A percentile compares a stretch with the other conserved stretches of the same genome.
phyloP scores from a whole-genome alignment of 2,113 vertebrate species.

The Nyctereutes procyonoides region DNA sequence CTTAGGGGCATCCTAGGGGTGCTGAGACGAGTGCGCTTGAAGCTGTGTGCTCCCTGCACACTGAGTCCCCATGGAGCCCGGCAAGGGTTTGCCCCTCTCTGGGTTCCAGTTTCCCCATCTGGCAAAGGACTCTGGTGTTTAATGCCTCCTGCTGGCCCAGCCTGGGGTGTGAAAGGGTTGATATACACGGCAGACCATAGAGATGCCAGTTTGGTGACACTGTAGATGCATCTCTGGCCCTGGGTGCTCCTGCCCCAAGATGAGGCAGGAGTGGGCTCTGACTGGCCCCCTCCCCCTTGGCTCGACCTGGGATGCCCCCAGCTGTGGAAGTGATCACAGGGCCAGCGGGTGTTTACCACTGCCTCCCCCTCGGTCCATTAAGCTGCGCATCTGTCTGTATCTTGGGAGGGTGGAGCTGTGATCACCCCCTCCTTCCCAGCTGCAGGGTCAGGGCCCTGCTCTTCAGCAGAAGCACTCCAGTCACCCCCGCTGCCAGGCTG shows the following conservation, averaged over 20 bases:
- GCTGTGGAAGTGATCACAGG: background rate
- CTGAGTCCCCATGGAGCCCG: background rate
- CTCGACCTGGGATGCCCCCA: background rate
- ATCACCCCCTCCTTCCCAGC: background rate
- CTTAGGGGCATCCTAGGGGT: background rate
- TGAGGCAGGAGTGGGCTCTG: background rate
- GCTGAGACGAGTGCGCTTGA: background rate
- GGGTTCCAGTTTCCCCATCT: background rate
- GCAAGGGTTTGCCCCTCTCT: background rate
- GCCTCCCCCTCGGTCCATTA: background rate
- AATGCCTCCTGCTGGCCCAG: background rate
- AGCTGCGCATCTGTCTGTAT: background rate
- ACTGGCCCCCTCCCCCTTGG: background rate
- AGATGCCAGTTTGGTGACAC: background rate
- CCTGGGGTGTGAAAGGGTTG: background rate
- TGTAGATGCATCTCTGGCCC: background rate
- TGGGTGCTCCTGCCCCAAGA: background rate
- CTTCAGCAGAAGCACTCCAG: background rate
- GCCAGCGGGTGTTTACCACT: background rate
- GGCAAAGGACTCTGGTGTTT: background rate
- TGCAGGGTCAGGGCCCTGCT: background rate
- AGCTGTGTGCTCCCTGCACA: background rate
- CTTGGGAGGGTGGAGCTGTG: background rate
- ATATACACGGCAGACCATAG: fast-evolving
- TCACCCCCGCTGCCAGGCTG: background rate